Conservation (phyloP, 2,888 invertebrate species). For the Seira sanloemensis region DNA sequence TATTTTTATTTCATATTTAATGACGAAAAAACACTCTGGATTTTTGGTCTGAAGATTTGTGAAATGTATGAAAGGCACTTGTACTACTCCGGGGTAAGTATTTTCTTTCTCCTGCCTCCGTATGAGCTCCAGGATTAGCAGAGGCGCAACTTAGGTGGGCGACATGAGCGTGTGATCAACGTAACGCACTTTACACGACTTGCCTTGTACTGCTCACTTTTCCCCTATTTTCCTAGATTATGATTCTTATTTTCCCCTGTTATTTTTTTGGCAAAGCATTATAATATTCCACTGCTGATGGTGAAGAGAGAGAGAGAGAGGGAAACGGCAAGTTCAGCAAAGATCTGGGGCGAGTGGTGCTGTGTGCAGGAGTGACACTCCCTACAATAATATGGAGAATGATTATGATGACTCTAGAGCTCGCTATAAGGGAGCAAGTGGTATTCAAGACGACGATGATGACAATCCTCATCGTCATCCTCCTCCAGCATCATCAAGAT, state of each 20-base stretch:
- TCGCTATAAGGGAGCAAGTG: constrained; percentile 16
- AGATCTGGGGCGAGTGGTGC: not conserved
- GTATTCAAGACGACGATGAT: constrained; percentile 24
- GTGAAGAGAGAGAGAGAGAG: constrained; percentile 29
- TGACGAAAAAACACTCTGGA: too few relatives aligned
- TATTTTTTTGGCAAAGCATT: constrained; percentile 36
- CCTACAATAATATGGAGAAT: constrained; percentile 14
- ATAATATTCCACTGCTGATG: constrained; percentile 37
- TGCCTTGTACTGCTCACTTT: not conserved
- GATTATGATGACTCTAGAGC: constrained; percentile 28
- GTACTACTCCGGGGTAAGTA: too few relatives aligned
- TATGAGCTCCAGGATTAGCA: not conserved
- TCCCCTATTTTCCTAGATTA: constrained; percentile 31
- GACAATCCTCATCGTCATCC: constrained; percentile 20
- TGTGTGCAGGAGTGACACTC: not conserved
- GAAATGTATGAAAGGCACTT: too few relatives aligned
- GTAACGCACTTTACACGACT: too few relatives aligned
- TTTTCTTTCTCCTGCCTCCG: not conserved
- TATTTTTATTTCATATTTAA: too few relatives aligned
- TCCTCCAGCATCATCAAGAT: not conserved
- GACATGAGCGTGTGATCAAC: not conserved
- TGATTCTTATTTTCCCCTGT: constrained; percentile 14
- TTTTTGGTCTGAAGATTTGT: not conserved
- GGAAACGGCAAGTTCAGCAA: constrained; percentile 54
- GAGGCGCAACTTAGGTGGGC: too few relatives aligned